Conservation (phyloP, 2,113 vertebrate genomes). For the Vicugna pacos region DNA sequence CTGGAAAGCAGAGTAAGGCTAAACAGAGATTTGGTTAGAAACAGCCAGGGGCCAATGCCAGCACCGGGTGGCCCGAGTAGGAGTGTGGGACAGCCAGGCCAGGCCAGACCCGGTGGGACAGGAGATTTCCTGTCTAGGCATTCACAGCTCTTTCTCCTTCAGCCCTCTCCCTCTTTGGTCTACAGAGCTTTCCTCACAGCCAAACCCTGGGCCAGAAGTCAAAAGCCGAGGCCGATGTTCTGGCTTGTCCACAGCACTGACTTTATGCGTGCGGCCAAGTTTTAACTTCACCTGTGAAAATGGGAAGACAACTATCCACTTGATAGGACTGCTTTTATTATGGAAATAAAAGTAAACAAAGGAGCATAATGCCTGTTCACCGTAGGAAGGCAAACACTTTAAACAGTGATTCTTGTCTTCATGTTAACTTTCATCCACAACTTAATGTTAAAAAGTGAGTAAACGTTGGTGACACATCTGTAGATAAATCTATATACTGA, state of each 20-base stretch:
- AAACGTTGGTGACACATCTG: not conserved
- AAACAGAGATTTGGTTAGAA: not conserved
- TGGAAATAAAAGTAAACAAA: slow-evolving; percentile 4
- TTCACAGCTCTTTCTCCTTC: not conserved
- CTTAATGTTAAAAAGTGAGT: slow-evolving; percentile 1
- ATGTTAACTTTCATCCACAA: slow-evolving; percentile 38
- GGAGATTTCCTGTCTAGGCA: not conserved
- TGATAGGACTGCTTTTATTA: not conserved
- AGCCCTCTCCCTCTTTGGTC: not conserved
- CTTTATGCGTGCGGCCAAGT: not conserved
- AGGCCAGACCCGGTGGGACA: not conserved
- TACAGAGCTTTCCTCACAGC: not conserved
- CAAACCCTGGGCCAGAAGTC: not conserved
- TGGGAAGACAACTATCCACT: not conserved
- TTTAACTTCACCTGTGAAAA: not conserved
- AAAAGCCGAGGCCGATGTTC: not conserved
- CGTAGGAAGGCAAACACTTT: not conserved
- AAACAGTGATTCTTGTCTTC: not conserved
- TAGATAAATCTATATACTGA: not conserved
- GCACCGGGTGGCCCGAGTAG: rapidly evolving
- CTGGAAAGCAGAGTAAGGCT: not conserved
- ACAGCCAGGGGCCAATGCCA: not conserved
- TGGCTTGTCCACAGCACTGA: not conserved
- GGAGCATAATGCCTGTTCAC: not conserved
- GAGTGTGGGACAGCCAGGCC: not conserved